Conservation (phyloP, 1,140 invertebrate genomes). For the Ostrea edulis region DNA sequence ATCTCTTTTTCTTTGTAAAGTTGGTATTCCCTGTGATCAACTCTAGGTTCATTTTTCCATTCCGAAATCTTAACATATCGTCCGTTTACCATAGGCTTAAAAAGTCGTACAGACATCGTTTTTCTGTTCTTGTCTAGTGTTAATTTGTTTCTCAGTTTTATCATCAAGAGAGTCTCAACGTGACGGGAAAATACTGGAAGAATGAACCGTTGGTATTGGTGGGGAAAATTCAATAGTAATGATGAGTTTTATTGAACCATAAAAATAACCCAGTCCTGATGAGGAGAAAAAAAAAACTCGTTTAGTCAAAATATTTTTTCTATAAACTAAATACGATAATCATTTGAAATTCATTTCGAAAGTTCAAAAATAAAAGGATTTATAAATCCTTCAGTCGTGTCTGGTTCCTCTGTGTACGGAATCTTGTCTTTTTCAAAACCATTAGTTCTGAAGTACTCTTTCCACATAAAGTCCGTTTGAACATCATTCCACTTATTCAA, state of each 20-base stretch:
- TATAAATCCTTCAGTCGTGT: background rate
- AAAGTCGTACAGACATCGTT: background rate
- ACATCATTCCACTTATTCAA: background rate
- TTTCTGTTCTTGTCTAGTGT: background rate
- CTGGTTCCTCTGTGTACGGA: background rate
- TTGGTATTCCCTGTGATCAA: conserved; percentile 26
- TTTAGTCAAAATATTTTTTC: no score
- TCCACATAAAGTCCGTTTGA: background rate
- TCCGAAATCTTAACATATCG: conserved; percentile 15
- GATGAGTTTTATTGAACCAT: background rate
- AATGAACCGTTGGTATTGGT: no score
- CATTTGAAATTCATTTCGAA: no score
- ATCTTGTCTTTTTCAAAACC: background rate
- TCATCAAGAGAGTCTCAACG: background rate
- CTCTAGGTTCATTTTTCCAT: conserved; percentile 22
- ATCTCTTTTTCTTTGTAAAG: background rate
- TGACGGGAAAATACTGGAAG: background rate
- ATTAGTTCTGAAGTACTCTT: background rate
- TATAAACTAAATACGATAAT: no score
- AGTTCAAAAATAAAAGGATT: background rate
- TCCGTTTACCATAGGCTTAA: background rate
- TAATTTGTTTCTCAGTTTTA: background rate
- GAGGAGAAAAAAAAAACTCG: background rate
- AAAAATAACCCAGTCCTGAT: background rate
- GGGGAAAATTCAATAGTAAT: no score